Evolutionary conservation across 30 jellyfish, hydroid and myxozoan genomes (phyloP).

Genomic region (Nemopilema nomurai): DNA sequence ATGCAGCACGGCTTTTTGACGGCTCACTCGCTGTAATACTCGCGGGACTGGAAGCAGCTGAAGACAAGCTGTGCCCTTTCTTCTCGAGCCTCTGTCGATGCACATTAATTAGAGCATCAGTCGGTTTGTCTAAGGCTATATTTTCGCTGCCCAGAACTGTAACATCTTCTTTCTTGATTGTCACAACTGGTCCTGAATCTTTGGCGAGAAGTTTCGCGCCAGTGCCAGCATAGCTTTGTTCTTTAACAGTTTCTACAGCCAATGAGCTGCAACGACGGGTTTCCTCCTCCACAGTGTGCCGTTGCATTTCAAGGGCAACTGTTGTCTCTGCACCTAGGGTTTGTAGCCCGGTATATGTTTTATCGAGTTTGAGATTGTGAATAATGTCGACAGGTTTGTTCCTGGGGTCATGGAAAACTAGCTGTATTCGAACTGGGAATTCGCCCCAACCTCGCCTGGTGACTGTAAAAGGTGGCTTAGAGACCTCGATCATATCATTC

Average conservation of each 20-base stretch:
- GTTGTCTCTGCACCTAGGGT: slow-evolving; percentile 95
- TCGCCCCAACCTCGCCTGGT: slow-evolving; percentile 99
- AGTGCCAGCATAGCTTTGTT: background rate
- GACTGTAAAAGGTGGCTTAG: slow-evolving; percentile 88
- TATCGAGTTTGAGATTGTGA: slow-evolving; percentile 86
- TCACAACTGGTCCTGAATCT: background rate
- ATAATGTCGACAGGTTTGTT: slow-evolving; percentile 89
- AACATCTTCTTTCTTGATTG: background rate
- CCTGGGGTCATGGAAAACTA: slow-evolving; percentile 77
- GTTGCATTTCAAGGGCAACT: slow-evolving; percentile 77
- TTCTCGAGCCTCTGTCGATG: background rate
- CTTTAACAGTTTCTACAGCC: background rate
- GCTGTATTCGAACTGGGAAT: slow-evolving; percentile 95
- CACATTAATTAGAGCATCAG: background rate
- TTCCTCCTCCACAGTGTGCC: slow-evolving; percentile 67
- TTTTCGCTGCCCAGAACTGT: background rate
- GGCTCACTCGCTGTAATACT: slow-evolving; percentile 1
- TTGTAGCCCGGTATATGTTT: slow-evolving; percentile 97
- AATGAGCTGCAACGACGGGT: background rate
- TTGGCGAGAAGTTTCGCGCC: background rate
- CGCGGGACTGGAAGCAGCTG: background rate
- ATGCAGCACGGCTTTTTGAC: slow-evolving; percentile 19
- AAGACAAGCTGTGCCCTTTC: background rate
- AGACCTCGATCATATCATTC: slow-evolving; percentile 82
- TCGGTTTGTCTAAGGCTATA: background rate